Conservation (phyloP, 2,113 vertebrate species). For the Scomber japonicus region DNA sequence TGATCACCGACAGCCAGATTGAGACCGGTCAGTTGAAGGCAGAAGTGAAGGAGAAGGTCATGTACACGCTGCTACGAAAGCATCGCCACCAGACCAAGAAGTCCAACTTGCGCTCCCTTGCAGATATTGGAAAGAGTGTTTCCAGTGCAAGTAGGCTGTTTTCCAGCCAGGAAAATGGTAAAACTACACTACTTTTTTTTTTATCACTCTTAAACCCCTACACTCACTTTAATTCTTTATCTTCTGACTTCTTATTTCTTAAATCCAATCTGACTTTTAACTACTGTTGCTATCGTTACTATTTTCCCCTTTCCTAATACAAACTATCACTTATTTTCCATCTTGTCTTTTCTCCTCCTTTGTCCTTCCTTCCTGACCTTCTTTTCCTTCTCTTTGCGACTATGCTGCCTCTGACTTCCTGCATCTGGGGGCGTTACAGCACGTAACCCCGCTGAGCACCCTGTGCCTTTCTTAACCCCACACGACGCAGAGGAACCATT, state of each 20-base stretch:
- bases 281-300: neutral
- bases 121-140: conserved; percentile 98
- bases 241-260: neutral
- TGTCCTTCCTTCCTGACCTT: neutral
- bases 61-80: conserved; percentile 93
- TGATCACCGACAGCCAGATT: conserved; percentile 94
- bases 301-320: conserved; percentile 14
- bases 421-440: conserved; percentile 81
- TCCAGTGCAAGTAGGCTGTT: conserved; percentile 99
- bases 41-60: conserved; percentile 94
- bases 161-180: conserved; percentile 96
- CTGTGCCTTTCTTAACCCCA: conserved; percentile 90
- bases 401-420: conserved; percentile 68
- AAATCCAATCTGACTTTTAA: neutral
- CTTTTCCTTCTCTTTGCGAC: conserved; percentile 58
- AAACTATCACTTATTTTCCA: conserved; percentile 28
- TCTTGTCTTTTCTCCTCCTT: conserved; percentile 10
- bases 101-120: conserved; percentile 97
- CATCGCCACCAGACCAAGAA: conserved; percentile 99
- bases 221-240: neutral
- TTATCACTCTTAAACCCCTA: neutral
- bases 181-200: conserved; percentile 70
- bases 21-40: conserved; percentile 90
- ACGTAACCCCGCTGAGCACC: conserved; percentile 89
- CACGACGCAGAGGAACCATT: conserved; percentile 89